These are phyloP conservation scores for Phallusia fumigata DNA, from an alignment of 23 tunicate genomes.

Conservation along the genomic window DNA sequence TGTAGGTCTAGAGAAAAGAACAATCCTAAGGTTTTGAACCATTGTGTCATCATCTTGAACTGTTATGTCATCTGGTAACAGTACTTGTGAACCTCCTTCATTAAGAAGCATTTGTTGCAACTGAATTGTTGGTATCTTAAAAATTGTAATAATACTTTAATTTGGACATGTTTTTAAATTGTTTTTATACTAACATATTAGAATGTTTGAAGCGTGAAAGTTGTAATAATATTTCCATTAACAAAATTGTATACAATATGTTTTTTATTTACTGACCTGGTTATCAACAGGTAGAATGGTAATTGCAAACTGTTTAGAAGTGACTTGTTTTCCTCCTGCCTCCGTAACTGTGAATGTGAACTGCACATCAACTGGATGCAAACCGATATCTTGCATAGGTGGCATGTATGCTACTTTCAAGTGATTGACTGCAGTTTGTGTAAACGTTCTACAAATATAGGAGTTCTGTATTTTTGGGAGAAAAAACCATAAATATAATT, in stretches of 20 bases:
- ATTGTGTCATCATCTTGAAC: constrained; percentile 58
- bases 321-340: constrained; percentile 38
- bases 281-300: constrained; percentile 87
- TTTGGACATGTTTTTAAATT: no score
- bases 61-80: constrained; percentile 32
- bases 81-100: constrained; percentile 59
- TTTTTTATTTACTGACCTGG: constrained; percentile 24
- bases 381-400: constrained; percentile 82
- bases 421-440: constrained; percentile 80
- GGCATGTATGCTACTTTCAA: constrained; percentile 96
- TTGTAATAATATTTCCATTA: not conserved
- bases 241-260: no score
- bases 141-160: not conserved
- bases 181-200: no score
- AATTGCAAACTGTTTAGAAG: constrained; percentile 46
- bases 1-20: constrained; percentile 39
- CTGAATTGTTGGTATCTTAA: constrained; percentile 58
- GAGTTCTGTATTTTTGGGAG: no score
- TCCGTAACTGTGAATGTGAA: constrained; percentile 67
- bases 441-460: constrained; percentile 51
- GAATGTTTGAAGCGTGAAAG: constrained; percentile 53
- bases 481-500: no score
- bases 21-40: constrained; percentile 11
- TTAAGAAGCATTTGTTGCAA: constrained; percentile 34
- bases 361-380: constrained; percentile 57